Conservation (phyloP, 35 echinoderm and acorn worm genomes). For the Apostichopus parvimensis region DNA sequence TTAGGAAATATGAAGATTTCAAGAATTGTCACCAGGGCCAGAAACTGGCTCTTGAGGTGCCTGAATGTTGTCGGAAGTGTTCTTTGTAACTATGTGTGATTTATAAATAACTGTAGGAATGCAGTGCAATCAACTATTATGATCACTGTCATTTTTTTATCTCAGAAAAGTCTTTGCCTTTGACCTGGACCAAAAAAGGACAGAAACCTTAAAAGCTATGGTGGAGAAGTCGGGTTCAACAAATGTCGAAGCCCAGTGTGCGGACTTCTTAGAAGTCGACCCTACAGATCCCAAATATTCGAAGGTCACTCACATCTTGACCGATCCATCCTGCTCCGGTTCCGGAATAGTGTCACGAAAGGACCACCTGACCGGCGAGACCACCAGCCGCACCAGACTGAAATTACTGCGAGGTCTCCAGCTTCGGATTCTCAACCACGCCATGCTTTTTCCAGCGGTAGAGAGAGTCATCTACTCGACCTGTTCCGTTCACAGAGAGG, state of each 20-base stretch:
- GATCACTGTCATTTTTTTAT: not conserved
- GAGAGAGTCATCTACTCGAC: slow-evolving; percentile 92
- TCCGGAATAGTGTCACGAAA: slow-evolving; percentile 82
- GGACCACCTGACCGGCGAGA: slow-evolving; percentile 66
- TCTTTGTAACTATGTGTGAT: too few relatives aligned
- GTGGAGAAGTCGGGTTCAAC: slow-evolving; percentile 59
- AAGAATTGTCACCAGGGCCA: too few relatives aligned
- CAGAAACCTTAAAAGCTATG: slow-evolving; percentile 45
- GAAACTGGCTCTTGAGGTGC: too few relatives aligned
- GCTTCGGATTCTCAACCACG: slow-evolving; percentile 72
- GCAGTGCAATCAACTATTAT: too few relatives aligned
- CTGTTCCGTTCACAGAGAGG: slow-evolving; percentile 69
- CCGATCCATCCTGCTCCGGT: slow-evolving; percentile 92
- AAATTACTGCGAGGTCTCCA: slow-evolving; percentile 64
- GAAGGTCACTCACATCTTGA: slow-evolving; percentile 73
- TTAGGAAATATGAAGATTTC: too few relatives aligned
- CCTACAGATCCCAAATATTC: slow-evolving; percentile 53
- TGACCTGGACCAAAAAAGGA: slow-evolving; percentile 71
- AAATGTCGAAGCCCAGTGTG: slow-evolving; percentile 44
- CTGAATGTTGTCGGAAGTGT: too few relatives aligned
- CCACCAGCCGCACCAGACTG: slow-evolving; percentile 50
- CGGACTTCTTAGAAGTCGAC: slow-evolving; percentile 79
- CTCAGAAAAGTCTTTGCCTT: slow-evolving; percentile 91
- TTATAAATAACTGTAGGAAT: too few relatives aligned
- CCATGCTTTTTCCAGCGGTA: slow-evolving; percentile 81